Base-by-base conservation (phyloP, 1,140 invertebrate species). In the Aphidius gifuensis region DNA sequence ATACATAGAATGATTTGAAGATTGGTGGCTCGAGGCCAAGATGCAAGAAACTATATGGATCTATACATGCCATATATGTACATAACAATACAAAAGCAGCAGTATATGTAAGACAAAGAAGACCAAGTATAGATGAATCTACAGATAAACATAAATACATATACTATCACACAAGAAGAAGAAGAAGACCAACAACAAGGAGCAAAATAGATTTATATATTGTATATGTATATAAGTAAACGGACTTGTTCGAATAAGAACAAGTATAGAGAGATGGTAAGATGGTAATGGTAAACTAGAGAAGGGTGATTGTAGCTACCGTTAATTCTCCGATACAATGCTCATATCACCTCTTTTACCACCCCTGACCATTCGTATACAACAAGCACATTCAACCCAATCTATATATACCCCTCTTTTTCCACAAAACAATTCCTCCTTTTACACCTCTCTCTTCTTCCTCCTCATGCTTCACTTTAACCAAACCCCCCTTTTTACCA, bases 251-350 rank as follows among this genome's bases (percentile, higher is more conserved):
- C 39, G 50, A 67, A 66, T 58, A 59, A 39, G 47, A 23, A 32
- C 23, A 58, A 32, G 44, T 56, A 21, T 56, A 21, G 50, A 39
- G 42, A 16, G 40, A 46, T n/a, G 47, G 64, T 49, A 55, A 47
- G 49, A 32, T 38, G 55, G 9, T 39, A 32, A 55, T 59, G 61
- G 53, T 63, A 63, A 65, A 45, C 39, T 51, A 32, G 56, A 62
- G 66, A 64, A 50, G 66, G 68, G 66, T 68, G 69, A 32, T 32
- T 32, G 23, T 32, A 69, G 70, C 74, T 70, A 71, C 74, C 78
- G 78, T 81, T 81, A 81, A 81, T 81, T 81, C 79, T 78, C 78
- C 80, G 78, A 81, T 80, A 81, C 80, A 80, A 81, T 81, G 79
- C 80, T 80, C 80, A 80, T 80, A 81, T 80, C 80, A 79, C 78